Evolutionary conservation across 2,888 invertebrate species (phyloP), one percentile per base, ranked within the genome.

Genomic region (Cordilura impudica): DNA sequence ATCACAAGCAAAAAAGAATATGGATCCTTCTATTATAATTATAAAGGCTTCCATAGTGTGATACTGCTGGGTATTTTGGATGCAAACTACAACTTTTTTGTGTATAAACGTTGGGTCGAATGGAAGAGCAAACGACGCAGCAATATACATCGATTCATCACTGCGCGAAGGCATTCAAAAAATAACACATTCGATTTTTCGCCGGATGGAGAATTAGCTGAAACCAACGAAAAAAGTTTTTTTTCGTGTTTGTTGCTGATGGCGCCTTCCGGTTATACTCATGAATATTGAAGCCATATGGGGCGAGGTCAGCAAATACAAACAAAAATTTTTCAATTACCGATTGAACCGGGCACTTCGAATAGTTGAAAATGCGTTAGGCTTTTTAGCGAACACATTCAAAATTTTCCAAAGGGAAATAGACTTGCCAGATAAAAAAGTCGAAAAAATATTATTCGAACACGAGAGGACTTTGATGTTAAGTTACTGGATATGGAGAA

Each of bases 341-440:
- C 26, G 26, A 26, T 26, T 26, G 6, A 26, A 6, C 26, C 26
- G 26, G 4, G 4, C 4, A 26, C 35, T 54, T 10, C 39, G 53
- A 14, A 54, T 54, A 14, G 49, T 60, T 19, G 60, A 70, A 70
- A 70, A 70, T 6, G 26, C 26, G 6, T 26, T 26, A 5, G 26
- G 26, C 3, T 5, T 26, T 6, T 26, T 26, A 26, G 51, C 71
- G 10, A 71, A 53, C 16, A 61, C 49, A 39, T 71, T 71, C 14
- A 39, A 43, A 51, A 61, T 71, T 23, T 60, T 71, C 19, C 61
- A 71, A 60, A 60, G 19, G 16, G 71, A 71, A 21, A 60, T 71
- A 19, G 60, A 53, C 39, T 53, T 71, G 26, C 4, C 51, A 21
- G 19, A 65, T 16, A 51, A 65, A 14, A 73, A 58, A 56, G 58